Conservation (phyloP, 2,113 vertebrate genomes). For the Felis catus region DNA sequence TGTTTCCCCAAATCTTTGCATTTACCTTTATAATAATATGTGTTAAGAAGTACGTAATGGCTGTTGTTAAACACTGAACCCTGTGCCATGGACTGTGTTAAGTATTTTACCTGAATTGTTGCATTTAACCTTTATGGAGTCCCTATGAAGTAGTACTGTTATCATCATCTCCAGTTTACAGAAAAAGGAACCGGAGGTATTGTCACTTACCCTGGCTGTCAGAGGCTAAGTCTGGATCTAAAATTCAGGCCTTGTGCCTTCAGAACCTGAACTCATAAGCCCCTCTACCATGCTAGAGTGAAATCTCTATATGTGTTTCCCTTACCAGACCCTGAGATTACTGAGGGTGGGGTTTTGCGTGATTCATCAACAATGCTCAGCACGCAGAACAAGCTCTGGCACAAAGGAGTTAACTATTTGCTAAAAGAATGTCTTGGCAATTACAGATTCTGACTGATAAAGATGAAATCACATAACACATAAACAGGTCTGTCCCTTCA, state of each 20-base stretch:
- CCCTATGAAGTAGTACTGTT: background rate
- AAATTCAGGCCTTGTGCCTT: background rate
- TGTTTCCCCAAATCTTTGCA: background rate
- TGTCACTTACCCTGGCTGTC: background rate
- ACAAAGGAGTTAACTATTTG: slow-evolving; percentile 64
- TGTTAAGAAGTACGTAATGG: background rate
- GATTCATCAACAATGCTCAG: background rate
- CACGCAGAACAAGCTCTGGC: background rate
- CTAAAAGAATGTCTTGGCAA: slow-evolving; percentile 77
- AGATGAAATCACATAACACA: slow-evolving; percentile 81
- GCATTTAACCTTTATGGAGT: background rate
- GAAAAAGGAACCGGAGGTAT: background rate
- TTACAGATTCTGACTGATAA: slow-evolving; percentile 84
- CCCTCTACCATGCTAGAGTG: background rate
- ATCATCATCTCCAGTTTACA: background rate
- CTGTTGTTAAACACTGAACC: background rate
- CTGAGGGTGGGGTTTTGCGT: background rate
- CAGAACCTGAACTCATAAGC: background rate
- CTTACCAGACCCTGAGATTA: background rate
- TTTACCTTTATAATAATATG: background rate
- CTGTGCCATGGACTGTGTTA: background rate
- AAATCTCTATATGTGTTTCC: background rate
- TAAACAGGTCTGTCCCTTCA: slow-evolving; percentile 84
- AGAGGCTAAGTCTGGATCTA: background rate
- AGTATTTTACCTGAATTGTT: background rate